Evolutionary conservation across 30 jellyfish, hydroid and myxozoan species (phyloP), one percentile per base, ranked within the genome.

Genomic region (Turritopsis rubra): DNA sequence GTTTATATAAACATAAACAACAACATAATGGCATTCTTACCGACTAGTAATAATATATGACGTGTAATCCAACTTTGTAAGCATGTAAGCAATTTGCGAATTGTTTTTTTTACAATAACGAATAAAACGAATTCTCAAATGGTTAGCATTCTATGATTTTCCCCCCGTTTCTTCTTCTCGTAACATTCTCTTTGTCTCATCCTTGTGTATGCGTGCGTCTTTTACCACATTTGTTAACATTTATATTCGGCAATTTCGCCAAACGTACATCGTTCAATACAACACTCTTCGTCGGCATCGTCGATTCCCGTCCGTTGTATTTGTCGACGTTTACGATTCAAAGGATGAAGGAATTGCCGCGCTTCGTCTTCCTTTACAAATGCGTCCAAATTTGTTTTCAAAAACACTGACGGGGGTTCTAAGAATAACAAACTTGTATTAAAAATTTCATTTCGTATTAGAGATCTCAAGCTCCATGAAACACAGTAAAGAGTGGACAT

Each of bases 251-350:
- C 77, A n/a, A 68, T 68, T 68, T 68, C 77, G 28, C 31, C 77
- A 22, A 68, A 68, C 19, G 77, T n/a, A 1, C 77, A 68, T 27
- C 31, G 30, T 68, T 68, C 77, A 0, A n/a, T 7, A 22, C 77
- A 68, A 27, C 77, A 68, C 19, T 68, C 77, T 27, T 68, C 77
- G 30, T 68, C 30, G 31, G 77, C 77, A 68, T 68, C 77, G 19
- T 68, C 77, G 0, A 9, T 68, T 23, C 77, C 73, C 19, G 21
- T 23, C 73, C 19, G 73, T 18, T 18, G 77, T 68, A 68, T 27
- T 68, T 68, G 77, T 68, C 77, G 77, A 19, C 77, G 77, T 68
- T 68, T 68, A 16, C 77, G 77, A 68, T 23, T n/a, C 77, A 68
- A 68, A n/a, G 77, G 77, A 68, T 68, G 28, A n/a, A 68, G 30